Base-by-base conservation (phyloP, 2,888 invertebrate species). In the Teleiodes luculella region DNA sequence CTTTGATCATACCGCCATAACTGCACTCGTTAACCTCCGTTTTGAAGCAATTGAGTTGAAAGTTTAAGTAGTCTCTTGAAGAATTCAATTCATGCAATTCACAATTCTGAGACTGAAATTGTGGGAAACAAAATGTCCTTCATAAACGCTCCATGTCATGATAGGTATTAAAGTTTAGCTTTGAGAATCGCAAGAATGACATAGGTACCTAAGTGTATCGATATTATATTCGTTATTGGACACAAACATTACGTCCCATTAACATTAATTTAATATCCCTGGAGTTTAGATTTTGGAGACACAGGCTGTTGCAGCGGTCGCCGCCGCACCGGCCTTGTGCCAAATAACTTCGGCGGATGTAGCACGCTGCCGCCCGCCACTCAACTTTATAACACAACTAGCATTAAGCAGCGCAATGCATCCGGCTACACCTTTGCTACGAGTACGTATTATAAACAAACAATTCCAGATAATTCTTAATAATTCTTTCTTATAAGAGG, bases 341-440 rank as follows among this genome's bases (percentile, higher is more conserved):
- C 62, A 63, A 70, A 73, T 70, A 68, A 59, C 61, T 51, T 35
- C 64, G 62, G 60, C 71, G 73, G 75, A 72, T 72, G 68, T 70
- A 58, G 65, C 68, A 63, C 64, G 65, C 65, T 65, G 66, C 67
- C 60, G 61, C 65, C 62, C 47, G 64, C 63, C 52, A 49, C 24
- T 30, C 46, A 52, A 52, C 54, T 59, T 56, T 59, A 61, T 55
- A n/a, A n/a, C n/a, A n/a, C 24, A 4, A 24, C 24, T 24, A 24
- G 24, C 24, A 24, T 6, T 24, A 36, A 39, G 55, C 33, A 30
- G 41, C 59, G 57, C 53, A 52, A 49, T 59, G 58, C 59, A 65
- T 63, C 62, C 64, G 62, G 62, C 53, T 57, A 31, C 31, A 31
- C 46, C 24, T 43, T 43, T 43, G 43, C 43, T 18, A 37, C 24